These are phyloP conservation scores for Chrysotoxum bicinctum DNA, from an alignment of 2,888 invertebrate species.

Conservation along the genomic window DNA sequence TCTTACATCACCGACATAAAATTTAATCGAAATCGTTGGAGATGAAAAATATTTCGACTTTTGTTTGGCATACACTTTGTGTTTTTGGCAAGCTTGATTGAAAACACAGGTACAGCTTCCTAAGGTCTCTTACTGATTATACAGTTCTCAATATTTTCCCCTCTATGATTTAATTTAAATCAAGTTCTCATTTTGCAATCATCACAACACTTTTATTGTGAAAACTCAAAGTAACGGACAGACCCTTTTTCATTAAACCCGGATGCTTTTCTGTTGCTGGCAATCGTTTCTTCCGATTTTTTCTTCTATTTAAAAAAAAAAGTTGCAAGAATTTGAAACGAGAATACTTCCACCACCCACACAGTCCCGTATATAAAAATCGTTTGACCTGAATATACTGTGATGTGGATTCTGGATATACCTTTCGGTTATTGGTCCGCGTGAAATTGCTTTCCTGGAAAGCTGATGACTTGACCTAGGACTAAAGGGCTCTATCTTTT, in stretches of 20 bases:
- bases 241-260: not conserved
- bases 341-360: not conserved
- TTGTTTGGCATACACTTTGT: too few relatives aligned
- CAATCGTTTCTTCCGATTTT: not conserved
- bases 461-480: conserved; percentile 28
- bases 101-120: too few relatives aligned
- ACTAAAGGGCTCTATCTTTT: conserved; percentile 32
- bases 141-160: not conserved
- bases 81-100: too few relatives aligned
- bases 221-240: not conserved
- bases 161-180: not conserved
- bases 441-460: conserved; percentile 31
- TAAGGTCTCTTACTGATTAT: not conserved
- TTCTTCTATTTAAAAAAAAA: not conserved
- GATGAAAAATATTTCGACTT: too few relatives aligned
- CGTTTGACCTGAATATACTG: not conserved
- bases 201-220: not conserved
- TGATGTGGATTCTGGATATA: not conserved
- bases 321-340: not conserved
- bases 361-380: not conserved
- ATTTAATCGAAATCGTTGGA: too few relatives aligned
- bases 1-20: too few relatives aligned
- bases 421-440: conserved; percentile 1
- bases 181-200: not conserved
- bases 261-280: not conserved